Percentiles rank a stretch among this genome's conserved stretches.
Evolutionary conservation across 2,888 invertebrate genomes (phyloP).

Genomic region (Eilema depressum): DNA sequence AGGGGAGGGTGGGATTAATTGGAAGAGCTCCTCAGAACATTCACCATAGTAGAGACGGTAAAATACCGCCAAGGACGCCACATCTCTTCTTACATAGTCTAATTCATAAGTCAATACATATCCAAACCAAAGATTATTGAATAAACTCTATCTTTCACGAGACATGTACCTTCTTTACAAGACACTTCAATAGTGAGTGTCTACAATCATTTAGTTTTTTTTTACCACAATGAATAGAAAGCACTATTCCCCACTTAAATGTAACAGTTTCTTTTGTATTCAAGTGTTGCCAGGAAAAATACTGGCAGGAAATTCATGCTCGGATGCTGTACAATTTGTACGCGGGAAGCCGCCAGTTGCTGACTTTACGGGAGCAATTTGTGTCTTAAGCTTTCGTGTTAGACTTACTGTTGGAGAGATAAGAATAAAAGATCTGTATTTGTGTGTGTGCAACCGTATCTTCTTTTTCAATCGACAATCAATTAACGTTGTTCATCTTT

Average conservation of each 20-base stretch:
- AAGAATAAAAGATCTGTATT: constrained; percentile 3
- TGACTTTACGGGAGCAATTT: constrained; percentile 14
- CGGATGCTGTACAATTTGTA: constrained; percentile 37
- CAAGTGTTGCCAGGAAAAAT: constrained; percentile 33
- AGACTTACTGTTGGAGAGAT: not conserved
- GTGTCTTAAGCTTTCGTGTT: constrained; percentile 1
- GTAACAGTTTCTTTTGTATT: constrained; percentile 31
- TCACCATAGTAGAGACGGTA: no score
- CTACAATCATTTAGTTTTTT: constrained; percentile 9
- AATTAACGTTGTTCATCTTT: no score
- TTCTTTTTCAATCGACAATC: no score
- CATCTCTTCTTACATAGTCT: no score
- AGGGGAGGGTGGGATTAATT: no score
- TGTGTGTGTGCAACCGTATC: no score
- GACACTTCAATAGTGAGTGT: not conserved
- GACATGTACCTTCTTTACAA: not conserved
- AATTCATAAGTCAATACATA: no score
- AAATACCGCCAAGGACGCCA: no score
- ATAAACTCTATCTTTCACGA: not conserved
- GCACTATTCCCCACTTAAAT: constrained; percentile 19
- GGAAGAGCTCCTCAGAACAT: no score
- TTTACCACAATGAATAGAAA: constrained; percentile 12
- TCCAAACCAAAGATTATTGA: not conserved
- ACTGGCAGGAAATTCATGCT: constrained; percentile 25
- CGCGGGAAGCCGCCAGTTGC: not conserved